Evolutionary conservation across 2,888 invertebrate species (phyloP).

Genomic region (Rhagonycha lutea): DNA sequence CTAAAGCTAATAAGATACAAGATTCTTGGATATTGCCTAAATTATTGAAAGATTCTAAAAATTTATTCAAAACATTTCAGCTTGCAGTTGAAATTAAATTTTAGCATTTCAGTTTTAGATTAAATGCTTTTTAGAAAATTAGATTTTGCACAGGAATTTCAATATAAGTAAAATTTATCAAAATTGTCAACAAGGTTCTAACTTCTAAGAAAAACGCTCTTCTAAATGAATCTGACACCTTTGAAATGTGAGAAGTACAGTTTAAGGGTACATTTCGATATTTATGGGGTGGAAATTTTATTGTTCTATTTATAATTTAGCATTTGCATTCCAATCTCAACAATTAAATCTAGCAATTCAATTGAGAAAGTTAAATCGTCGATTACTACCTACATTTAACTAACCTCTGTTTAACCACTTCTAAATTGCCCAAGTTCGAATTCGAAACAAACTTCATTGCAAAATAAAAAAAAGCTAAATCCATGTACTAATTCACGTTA

Average conservation of each 20-base stretch:
- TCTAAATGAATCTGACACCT: too few relatives aligned
- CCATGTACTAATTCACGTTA: not conserved
- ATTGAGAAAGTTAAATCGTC: not conserved
- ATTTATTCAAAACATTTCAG: too few relatives aligned
- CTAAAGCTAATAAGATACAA: too few relatives aligned
- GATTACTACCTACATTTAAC: not conserved
- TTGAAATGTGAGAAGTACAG: not conserved
- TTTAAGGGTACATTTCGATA: not conserved
- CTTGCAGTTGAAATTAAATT: too few relatives aligned
- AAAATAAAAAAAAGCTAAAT: not conserved
- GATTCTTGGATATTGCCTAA: too few relatives aligned
- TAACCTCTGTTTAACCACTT: not conserved
- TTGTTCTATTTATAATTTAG: not conserved
- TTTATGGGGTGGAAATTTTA: not conserved
- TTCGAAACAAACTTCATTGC: not conserved
- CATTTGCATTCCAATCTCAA: not conserved
- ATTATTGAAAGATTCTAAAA: too few relatives aligned
- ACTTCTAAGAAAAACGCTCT: not conserved
- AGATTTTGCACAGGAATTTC: not conserved
- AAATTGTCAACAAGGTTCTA: too few relatives aligned
- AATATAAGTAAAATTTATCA: not conserved
- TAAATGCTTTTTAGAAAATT: not conserved
- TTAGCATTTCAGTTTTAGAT: too few relatives aligned
- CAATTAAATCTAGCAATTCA: not conserved
- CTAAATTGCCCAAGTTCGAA: not conserved